Evolutionary conservation across 35 echinoderm and acorn worm species (phyloP).

Genomic region (Anneissia japonica): DNA sequence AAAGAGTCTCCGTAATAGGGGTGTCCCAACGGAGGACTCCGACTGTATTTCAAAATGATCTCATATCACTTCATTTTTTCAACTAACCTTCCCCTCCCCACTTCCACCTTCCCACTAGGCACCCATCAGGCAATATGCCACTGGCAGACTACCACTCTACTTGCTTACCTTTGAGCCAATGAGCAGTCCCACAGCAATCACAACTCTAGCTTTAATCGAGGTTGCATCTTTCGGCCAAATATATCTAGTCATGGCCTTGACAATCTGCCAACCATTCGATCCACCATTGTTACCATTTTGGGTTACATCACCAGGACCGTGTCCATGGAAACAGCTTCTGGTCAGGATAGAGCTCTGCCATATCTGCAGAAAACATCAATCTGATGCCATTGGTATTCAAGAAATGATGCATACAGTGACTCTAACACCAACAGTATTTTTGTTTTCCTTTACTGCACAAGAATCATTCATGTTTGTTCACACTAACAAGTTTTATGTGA

Average conservation of each 20-base stretch:
- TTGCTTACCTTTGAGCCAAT: constrained; percentile 76
- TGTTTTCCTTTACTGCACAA: too few relatives aligned
- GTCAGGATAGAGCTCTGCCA: background rate
- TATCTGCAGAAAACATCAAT: background rate
- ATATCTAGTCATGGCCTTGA: constrained; percentile 78
- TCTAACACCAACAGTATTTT: too few relatives aligned
- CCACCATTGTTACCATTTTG: background rate
- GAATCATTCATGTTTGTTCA: too few relatives aligned
- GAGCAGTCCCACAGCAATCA: constrained; percentile 64
- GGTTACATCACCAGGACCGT: background rate
- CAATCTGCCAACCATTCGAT: constrained; percentile 83
- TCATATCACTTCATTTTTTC: too few relatives aligned
- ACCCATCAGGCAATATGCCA: too few relatives aligned
- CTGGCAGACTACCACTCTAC: background rate
- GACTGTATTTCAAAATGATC: background rate
- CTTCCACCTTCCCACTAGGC: too few relatives aligned
- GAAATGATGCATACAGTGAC: background rate
- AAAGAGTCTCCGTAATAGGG: background rate
- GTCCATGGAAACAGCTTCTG: constrained; percentile 7
- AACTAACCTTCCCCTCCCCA: too few relatives aligned
- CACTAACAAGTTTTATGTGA: too few relatives aligned
- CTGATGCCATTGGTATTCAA: too few relatives aligned
- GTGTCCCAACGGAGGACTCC: too few relatives aligned
- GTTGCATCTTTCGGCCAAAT: constrained; percentile 91
- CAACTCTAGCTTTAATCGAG: constrained; percentile 68